phyloP scores from a whole-genome alignment of 2,797 vertebrate species.

The Phaenicophaeus curvirostris region DNA sequence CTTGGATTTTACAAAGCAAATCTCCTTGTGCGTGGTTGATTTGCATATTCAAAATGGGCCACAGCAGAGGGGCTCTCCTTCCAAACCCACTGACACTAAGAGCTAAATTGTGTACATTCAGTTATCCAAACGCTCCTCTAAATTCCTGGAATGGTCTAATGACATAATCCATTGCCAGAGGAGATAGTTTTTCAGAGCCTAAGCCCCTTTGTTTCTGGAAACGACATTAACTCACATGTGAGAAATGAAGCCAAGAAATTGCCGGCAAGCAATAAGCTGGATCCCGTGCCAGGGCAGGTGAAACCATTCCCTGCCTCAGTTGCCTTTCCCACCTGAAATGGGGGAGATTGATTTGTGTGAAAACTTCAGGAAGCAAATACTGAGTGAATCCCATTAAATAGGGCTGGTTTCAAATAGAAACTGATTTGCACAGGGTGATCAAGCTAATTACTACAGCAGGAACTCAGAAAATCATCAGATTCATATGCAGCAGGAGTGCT shows the following conservation, averaged over 20 bases:
- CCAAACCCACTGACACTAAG: not conserved
- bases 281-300: not conserved
- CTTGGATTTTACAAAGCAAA: conserved; percentile 1
- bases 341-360: conserved; percentile 16
- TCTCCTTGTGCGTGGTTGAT: not conserved
- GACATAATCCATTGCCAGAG: not conserved
- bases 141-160: not conserved
- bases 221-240: not conserved
- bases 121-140: not conserved
- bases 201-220: conserved; percentile 6
- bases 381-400: conserved; percentile 59
- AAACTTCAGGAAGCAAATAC: conserved; percentile 62
- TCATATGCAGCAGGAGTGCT: conserved; percentile 54
- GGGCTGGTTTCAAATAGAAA: conserved; percentile 71
- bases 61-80: not conserved
- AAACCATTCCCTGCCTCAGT: conserved; percentile 6
- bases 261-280: not conserved
- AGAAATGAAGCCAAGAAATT: conserved; percentile 14
- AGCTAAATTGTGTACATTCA: not conserved
- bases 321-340: conserved; percentile 47
- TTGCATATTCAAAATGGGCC: conserved; percentile 6
- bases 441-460: conserved; percentile 72
- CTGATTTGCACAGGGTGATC: conserved; percentile 75
- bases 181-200: not conserved
- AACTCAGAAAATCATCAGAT: conserved; percentile 58